phyloP scores from a whole-genome alignment of 2,888 invertebrate species.

The Tetragonisca angustula region DNA sequence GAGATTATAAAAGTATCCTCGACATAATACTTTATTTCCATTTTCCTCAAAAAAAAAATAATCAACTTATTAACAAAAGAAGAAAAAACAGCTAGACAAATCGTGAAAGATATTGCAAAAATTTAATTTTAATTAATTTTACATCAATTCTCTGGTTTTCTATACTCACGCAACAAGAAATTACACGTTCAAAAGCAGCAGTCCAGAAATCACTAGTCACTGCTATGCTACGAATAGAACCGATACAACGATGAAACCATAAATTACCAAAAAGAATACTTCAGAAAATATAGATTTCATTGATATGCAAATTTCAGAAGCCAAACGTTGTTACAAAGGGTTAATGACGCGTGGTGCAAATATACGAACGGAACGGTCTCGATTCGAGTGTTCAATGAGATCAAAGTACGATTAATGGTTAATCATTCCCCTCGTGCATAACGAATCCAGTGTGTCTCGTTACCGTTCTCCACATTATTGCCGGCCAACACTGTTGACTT shows the following conservation, averaged over 20 bases:
- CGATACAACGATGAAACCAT: not conserved
- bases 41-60: not conserved
- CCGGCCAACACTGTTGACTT: constrained; percentile 33
- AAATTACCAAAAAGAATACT: not conserved
- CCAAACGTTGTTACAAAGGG: not conserved
- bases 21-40: not conserved
- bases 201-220: not conserved
- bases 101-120: not conserved
- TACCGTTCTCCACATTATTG: constrained; percentile 63
- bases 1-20: not conserved
- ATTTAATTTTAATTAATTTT: not conserved
- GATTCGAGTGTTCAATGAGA: not conserved
- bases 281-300: not conserved
- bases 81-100: not conserved
- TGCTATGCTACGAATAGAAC: not conserved
- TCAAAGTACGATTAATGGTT: not conserved
- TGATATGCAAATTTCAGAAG: not conserved
- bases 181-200: not conserved
- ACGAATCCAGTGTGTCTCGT: constrained; percentile 30
- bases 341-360: not conserved
- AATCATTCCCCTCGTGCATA: constrained; percentile 16
- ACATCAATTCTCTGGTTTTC: not conserved
- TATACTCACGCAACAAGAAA: not conserved
- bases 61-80: too few species aligned
- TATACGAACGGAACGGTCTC: not conserved